A percentile compares a stretch with the other conserved stretches of the same genome.
Evolutionary conservation across 2,888 invertebrate genomes (phyloP).

Genomic region (Microplitis manilae): DNA sequence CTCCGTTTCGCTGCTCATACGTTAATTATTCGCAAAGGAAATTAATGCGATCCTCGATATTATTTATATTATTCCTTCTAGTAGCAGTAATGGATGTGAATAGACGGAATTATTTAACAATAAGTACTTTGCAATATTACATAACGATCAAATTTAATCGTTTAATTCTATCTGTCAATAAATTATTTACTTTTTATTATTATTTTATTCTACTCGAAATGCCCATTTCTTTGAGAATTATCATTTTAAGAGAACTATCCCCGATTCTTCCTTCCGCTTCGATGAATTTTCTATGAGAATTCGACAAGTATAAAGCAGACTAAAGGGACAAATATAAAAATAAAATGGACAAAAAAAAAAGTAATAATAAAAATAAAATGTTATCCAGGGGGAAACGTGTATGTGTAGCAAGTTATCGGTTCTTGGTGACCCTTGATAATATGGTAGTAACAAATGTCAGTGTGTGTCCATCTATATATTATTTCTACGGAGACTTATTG

Average conservation of each 20-base stretch:
- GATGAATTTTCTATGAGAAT: slow-evolving; percentile 34
- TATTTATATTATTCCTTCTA: slow-evolving; percentile 58
- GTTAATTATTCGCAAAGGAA: slow-evolving; percentile 68
- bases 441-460: background rate
- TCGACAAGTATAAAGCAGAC: slow-evolving; percentile 29
- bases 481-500: background rate
- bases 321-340: slow-evolving; percentile 5
- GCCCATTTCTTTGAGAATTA: slow-evolving; percentile 39
- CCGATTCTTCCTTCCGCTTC: slow-evolving; percentile 35
- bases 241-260: slow-evolving; percentile 45
- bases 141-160: background rate
- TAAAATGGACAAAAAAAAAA: slow-evolving; percentile 25
- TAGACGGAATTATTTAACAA: slow-evolving; percentile 64
- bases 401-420: background rate
- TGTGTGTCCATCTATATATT: background rate
- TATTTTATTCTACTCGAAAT: background rate
- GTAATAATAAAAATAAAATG: slow-evolving; percentile 23
- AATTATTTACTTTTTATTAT: slow-evolving; percentile 12
- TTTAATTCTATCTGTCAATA: background rate
- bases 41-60: slow-evolving; percentile 64
- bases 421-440: slow-evolving; percentile 4
- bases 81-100: slow-evolving; percentile 60
- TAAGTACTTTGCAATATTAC: background rate
- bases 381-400: slow-evolving; percentile 13
- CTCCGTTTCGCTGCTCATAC: slow-evolving; percentile 61